Percentiles rank a stretch among this genome's conserved stretches.
phyloP scores from a whole-genome alignment of 2,113 vertebrate genomes.

The Halcyon senegalensis region DNA sequence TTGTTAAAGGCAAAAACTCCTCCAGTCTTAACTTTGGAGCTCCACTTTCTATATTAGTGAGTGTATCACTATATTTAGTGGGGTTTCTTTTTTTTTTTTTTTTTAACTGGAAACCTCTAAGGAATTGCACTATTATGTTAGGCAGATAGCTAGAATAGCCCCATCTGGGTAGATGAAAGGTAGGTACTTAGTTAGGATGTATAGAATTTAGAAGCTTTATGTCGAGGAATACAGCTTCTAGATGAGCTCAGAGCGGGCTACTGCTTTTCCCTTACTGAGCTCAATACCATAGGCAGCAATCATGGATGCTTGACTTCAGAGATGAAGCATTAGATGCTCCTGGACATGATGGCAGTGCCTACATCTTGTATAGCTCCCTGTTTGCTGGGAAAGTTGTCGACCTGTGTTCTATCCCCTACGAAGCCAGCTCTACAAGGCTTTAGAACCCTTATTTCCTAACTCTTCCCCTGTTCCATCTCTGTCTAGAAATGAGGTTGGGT shows the following conservation, averaged over 20 bases:
- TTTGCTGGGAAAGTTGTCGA: background rate
- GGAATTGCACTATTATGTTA: background rate
- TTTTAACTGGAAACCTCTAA: too few relatives aligned
- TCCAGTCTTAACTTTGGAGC: background rate
- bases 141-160: background rate
- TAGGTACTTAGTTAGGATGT: background rate
- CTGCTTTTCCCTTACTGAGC: background rate
- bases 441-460: background rate
- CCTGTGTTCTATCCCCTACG: background rate
- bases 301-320: background rate
- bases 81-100: too few relatives aligned
- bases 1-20: background rate
- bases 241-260: background rate
- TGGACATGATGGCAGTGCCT: fast-evolving
- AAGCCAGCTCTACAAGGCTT: background rate
- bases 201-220: background rate
- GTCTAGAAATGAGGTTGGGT: background rate
- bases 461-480: background rate
- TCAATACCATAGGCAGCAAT: background rate
- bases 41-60: background rate
- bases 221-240: background rate
- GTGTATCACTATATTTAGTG: background rate
- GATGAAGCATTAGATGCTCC: background rate
- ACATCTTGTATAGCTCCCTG: background rate
- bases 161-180: background rate